Evolutionary conservation across 2,797 vertebrate species (phyloP), one percentile per base, ranked within the genome.

Genomic region (Aphelocoma californica): DNA sequence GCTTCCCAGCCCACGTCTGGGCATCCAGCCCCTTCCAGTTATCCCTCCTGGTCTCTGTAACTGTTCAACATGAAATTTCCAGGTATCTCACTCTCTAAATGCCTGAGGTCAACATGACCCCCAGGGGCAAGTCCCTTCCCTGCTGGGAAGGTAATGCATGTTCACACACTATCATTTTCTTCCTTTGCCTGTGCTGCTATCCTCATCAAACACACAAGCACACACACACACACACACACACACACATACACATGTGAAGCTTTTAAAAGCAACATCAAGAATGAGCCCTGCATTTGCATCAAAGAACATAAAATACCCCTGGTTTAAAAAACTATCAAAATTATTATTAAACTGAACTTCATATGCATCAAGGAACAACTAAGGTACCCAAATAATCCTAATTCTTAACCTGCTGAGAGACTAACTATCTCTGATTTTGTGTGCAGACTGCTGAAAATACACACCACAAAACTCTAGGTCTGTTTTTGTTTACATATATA

Each of bases 161-260:
- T 86, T 95, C 90, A 88, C 92, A 93, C 73, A 53, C 77, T 92
- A 81, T 93, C 61, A 75, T 95, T 96, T 96, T 93, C 90, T 81
- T 79, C 66, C 88, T 84, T 54, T 92, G 70, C 70, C 71, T 86
- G 10, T 86, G 80, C 88, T 94, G 94, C 51, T 92, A 53, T 73
- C 51, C 93, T 93, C 40, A 2, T 95, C 92, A 94, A 79, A 84
- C 70, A 66, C 17, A 56, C 13, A 44, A 23, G 29, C 10, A 7
- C 2, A 18, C 14, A 14, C 45, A 87, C 71, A 69, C 8, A 44
- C 18, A 29, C 36, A 12, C 16, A 44, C 51, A 87, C 67, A 70
- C 8, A 44, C 18, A 26, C n/a, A 12, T 10, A 38, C 6, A 42
- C 2, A 45, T 1, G 28, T 7, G 28, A 60, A 57, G 31, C 42